Evolutionary conservation across 2,888 invertebrate genomes (phyloP).

Genomic region (Syrphus vitripennis): DNA sequence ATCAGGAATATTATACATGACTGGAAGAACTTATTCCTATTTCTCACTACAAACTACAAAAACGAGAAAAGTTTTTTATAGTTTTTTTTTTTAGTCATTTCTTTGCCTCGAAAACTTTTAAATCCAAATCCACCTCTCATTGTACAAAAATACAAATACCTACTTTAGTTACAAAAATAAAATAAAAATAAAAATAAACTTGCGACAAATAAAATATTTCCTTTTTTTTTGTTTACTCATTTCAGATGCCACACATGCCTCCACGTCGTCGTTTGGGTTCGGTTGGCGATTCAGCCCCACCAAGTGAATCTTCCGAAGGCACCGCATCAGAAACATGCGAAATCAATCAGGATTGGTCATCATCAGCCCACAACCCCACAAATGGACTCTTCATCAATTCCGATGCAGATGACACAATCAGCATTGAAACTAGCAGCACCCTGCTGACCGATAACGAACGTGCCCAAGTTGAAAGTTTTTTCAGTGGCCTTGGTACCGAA

Average conservation of each 20-base stretch:
- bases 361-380: slow-evolving; percentile 78
- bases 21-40: slow-evolving; percentile 37
- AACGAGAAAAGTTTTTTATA: neutral
- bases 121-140: neutral
- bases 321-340: slow-evolving; percentile 81
- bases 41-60: slow-evolving; percentile 59
- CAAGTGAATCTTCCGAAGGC: slow-evolving; percentile 83
- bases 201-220: neutral
- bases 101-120: slow-evolving; percentile 23
- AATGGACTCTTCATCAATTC: slow-evolving; percentile 79
- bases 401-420: slow-evolving; percentile 79
- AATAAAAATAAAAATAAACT: neutral
- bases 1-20: neutral
- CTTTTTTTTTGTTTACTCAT: slow-evolving; percentile 56
- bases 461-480: slow-evolving; percentile 87
- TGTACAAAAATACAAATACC: neutral
- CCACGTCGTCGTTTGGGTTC: slow-evolving; percentile 83
- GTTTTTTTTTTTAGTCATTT: neutral
- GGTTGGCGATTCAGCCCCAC: slow-evolving; percentile 84
- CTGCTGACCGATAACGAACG: slow-evolving; percentile 85
- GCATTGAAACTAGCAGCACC: slow-evolving; percentile 80
- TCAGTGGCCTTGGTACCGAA: slow-evolving; percentile 89
- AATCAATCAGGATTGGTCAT: slow-evolving; percentile 77
- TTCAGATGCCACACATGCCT: slow-evolving; percentile 76
- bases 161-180: neutral